phyloP scores from a whole-genome alignment of 2,113 vertebrate genomes.

The Brachypodius melanocephalos region DNA sequence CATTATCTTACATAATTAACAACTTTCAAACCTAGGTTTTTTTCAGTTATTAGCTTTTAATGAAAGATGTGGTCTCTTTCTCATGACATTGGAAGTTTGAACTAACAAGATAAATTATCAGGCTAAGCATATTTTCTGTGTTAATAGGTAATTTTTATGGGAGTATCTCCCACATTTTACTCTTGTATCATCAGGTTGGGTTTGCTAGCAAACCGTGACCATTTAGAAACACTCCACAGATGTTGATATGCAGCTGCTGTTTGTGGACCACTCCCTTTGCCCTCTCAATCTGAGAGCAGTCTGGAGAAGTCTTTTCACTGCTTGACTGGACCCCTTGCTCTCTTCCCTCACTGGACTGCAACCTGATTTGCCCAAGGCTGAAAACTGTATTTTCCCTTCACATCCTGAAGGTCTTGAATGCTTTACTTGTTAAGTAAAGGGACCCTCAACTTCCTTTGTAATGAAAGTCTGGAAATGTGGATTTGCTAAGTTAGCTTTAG shows the following conservation, averaged over 20 bases:
- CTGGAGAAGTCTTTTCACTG: not conserved
- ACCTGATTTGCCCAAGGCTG: not conserved
- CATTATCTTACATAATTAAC: not conserved
- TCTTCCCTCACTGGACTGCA: not conserved
- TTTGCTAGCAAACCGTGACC: not conserved
- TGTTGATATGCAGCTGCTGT: not conserved
- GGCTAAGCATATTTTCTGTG: not conserved
- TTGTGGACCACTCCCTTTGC: not conserved
- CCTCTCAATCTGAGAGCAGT: not conserved
- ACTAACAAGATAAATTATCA: not conserved
- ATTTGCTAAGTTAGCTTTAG: not conserved
- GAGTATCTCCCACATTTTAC: not conserved
- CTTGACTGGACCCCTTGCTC: not conserved
- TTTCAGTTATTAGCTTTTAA: conserved; percentile 7
- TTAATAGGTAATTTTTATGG: not conserved
- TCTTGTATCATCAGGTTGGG: not conserved
- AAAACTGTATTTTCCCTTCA: not conserved
- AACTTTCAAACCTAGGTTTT: not conserved
- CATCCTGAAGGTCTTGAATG: rapidly evolving
- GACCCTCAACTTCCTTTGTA: not conserved
- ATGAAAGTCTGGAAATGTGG: not conserved
- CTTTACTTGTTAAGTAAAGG: not conserved
- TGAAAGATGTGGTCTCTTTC: not conserved
- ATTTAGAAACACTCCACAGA: not conserved
- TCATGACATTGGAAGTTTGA: not conserved